Percentiles rank a stretch among this genome's conserved stretches.
phyloP scores from a whole-genome alignment of 2,797 vertebrate species.

The Tapirus indicus region DNA sequence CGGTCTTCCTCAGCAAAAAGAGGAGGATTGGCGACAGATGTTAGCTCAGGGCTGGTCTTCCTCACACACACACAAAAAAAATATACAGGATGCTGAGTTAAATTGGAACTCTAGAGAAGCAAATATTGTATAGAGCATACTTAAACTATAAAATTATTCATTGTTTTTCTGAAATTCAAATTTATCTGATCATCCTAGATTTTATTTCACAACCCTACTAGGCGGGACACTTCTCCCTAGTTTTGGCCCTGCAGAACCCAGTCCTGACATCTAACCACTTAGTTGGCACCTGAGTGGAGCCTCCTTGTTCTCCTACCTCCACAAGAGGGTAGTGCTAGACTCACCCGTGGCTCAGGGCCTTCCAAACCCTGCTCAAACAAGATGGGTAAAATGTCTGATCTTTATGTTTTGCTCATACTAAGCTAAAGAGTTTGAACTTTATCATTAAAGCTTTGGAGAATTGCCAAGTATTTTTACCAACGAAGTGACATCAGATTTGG shows the following conservation, averaged over 20 bases:
- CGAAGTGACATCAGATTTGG: constrained; percentile 14
- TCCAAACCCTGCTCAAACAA: background rate
- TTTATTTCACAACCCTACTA: background rate
- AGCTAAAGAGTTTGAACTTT: constrained; percentile 22
- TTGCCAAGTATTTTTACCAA: background rate
- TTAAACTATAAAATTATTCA: background rate
- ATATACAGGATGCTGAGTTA: background rate
- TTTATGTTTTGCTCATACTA: background rate
- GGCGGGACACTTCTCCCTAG: background rate
- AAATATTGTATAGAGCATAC: background rate
- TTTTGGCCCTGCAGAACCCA: background rate
- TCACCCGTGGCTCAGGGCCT: background rate
- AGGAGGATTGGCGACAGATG: no score
- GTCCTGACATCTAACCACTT: background rate
- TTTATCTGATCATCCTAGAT: background rate
- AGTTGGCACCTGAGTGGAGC: background rate
- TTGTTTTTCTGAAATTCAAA: constrained; percentile 39
- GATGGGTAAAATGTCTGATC: background rate
- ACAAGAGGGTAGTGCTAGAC: background rate
- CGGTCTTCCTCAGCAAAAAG: no score
- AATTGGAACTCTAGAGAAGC: background rate
- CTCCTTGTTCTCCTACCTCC: background rate
- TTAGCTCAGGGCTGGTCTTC: no score
- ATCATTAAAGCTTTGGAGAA: background rate
- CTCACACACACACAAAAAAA: no score